Evolutionary conservation across 2,113 vertebrate species (phyloP), one percentile per base, ranked within the genome.

Genomic region (Thryonomys swinderianus): DNA sequence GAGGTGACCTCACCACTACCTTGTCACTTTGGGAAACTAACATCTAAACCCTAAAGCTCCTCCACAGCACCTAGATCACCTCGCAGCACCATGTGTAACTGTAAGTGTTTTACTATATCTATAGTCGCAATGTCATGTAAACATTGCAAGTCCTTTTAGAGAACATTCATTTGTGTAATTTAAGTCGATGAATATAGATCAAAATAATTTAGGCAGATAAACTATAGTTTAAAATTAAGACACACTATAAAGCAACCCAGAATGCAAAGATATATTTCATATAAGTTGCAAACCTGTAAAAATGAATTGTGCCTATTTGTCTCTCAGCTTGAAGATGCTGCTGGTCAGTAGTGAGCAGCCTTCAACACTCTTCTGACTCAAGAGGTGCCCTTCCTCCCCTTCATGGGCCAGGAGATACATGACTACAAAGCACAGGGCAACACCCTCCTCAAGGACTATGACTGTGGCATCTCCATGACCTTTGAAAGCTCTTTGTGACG

Each of bases 401-500:
- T 73, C 42, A 42, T 37, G 27, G 37, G 42, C 80, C 37, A 74
- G 73, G 4, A 84, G 42, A 95, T 27, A 8, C 2, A 2, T 16
- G 25, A 78, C 57, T 84, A 83, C 80, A 88, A 92, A 80, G 91
- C 85, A 91, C 69, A 74, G 66, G 18, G 57, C 55, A 73, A 71
- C 17, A 30, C 42, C 42, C 6, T 5, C 95, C 85, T 34, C 61
- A 59, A 27, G 51, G 48, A 51, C 48, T 51, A 92, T 71, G 16
- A 40, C 34, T 2, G 3, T 30, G 37, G 67, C 74, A 97, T 92
- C 73, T 81, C 53, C 37, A 67, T 90, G 92, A 96, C 79, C 88
- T 83, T 90, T 93, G 59, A 97, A 92, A 96, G 67, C 80, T 95
- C 86, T 69, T n/a, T 30, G 20, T 53, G 57, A 88, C 45, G 62